These are phyloP conservation scores for Poeciliopsis gracilis DNA, from an alignment of 2,797 vertebrate genomes.

Conservation along the genomic window DNA sequence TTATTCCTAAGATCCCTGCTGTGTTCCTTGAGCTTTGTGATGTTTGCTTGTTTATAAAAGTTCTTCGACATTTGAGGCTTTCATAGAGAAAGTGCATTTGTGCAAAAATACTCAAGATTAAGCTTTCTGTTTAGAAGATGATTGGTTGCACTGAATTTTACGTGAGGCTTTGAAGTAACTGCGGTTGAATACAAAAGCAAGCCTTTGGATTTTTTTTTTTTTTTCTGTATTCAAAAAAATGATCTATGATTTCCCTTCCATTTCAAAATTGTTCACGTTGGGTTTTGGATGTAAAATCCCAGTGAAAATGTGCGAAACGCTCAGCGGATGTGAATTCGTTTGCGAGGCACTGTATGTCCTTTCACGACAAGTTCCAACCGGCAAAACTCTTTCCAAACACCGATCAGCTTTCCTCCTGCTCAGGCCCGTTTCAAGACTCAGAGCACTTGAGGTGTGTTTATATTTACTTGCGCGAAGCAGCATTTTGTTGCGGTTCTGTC, in stretches of 20 bases:
- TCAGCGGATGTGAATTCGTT: not conserved
- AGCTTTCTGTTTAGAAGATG: not conserved
- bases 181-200: not conserved
- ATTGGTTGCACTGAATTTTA: not conserved
- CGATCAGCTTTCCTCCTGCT: conserved; percentile 46
- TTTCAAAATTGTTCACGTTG: not conserved
- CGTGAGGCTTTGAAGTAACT: not conserved
- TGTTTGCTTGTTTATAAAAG: not conserved
- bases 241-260: not conserved
- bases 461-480: conserved; percentile 24
- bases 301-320: not conserved
- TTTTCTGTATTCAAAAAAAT: not conserved
- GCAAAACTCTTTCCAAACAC: conserved; percentile 23
- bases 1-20: not conserved
- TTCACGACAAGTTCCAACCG: conserved; percentile 42
- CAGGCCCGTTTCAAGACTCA: conserved; percentile 47
- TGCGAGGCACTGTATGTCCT: conserved; percentile 6
- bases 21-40: too few relatives aligned
- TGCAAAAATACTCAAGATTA: not conserved
- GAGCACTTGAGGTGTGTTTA: conserved; percentile 27
- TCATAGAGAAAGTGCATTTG: not conserved
- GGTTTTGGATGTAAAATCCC: not conserved
- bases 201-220: not conserved
- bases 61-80: not conserved
- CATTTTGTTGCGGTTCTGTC: conserved; percentile 24